Evolutionary conservation across 2,888 invertebrate species (phyloP).

Genomic region (Sepioteuthis lessoniana): DNA sequence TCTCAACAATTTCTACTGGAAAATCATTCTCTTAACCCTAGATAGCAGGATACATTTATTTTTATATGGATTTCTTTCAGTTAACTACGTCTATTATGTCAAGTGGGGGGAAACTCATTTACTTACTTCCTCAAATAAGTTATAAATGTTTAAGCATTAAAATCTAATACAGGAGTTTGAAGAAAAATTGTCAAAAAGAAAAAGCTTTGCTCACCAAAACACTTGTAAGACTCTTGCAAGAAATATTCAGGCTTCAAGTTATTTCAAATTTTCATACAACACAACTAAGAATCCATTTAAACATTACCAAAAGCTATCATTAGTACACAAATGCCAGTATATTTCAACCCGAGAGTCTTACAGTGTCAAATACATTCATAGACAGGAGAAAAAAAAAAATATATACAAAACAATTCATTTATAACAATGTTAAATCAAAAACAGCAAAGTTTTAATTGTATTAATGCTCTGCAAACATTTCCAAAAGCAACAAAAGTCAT

Average conservation of each 20-base stretch:
- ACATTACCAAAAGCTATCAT: too few relatives aligned
- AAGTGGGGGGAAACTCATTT: not conserved
- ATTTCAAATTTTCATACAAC: not conserved
- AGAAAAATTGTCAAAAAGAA: not conserved
- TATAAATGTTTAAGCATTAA: not conserved
- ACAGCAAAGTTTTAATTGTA: not conserved
- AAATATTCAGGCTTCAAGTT: not conserved
- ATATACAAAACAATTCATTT: not conserved
- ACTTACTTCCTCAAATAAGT: not conserved
- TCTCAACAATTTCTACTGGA: too few relatives aligned
- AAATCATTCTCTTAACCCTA: not conserved
- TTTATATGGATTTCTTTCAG: too few relatives aligned
- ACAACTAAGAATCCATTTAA: too few relatives aligned
- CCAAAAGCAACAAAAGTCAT: too few relatives aligned
- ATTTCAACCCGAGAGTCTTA: not conserved
- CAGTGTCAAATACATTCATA: not conserved
- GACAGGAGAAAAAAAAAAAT: not conserved
- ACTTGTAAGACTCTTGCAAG: not conserved
- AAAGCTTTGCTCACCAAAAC: not conserved
- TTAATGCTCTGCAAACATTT: too few relatives aligned
- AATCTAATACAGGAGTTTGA: constrained; percentile 33
- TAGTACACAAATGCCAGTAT: not conserved
- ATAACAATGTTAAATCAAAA: not conserved
- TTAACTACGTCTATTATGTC: not conserved
- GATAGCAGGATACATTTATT: not conserved